Conservation (phyloP, 2,888 invertebrate genomes). For the Tinea semifulvella region DNA sequence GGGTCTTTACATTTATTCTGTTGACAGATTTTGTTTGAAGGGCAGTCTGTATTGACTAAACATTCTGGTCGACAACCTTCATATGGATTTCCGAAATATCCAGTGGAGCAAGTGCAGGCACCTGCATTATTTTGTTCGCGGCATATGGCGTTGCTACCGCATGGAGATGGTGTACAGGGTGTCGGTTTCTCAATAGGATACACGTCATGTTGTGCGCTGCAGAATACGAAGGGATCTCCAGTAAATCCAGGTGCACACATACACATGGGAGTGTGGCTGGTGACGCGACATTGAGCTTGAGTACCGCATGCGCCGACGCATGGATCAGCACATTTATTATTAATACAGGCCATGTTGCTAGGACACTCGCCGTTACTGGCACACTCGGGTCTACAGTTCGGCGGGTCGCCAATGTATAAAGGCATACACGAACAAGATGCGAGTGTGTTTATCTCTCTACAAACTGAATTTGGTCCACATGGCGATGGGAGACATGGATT, state of each 20-base stretch:
- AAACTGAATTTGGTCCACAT: conserved; percentile 73
- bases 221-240: conserved; percentile 78
- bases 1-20: conserved; percentile 80
- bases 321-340: conserved; percentile 78
- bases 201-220: conserved; percentile 47
- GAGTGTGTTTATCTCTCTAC: conserved; percentile 67
- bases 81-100: conserved; percentile 71
- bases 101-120: conserved; percentile 73
- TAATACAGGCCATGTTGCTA: conserved; percentile 72
- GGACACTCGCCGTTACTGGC: conserved; percentile 76
- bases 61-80: conserved; percentile 81
- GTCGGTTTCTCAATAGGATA: conserved; percentile 47
- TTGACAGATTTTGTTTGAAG: conserved; percentile 75
- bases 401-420: conserved; percentile 73
- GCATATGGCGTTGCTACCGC: conserved; percentile 78
- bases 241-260: conserved; percentile 70
- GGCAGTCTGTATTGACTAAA: conserved; percentile 76
- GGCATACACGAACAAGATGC: conserved; percentile 76
- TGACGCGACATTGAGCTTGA: conserved; percentile 76
- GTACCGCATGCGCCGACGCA: conserved; percentile 76
- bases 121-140: conserved; percentile 75
- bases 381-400: conserved; percentile 79
- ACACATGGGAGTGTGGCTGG: conserved; percentile 77
- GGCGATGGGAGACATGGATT: conserved; percentile 75
- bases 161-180: conserved; percentile 76